Conservation (phyloP, 1,140 invertebrate species). For the Pachyrhynchus sulphureomaculatus region DNA sequence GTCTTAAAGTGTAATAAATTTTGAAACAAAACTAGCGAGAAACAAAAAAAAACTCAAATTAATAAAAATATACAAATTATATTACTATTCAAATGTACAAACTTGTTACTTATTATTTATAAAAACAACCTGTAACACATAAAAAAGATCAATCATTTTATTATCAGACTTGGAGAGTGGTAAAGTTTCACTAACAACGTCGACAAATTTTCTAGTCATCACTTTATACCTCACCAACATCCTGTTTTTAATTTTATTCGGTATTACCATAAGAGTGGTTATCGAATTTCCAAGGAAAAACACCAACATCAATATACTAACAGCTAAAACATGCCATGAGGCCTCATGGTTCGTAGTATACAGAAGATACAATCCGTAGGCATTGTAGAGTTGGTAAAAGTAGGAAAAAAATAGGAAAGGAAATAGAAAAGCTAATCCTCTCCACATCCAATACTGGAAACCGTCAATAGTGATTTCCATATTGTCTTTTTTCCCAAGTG, state of each 20-base stretch:
- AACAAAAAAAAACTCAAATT: no score
- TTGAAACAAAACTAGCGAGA: no score
- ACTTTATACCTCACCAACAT: constrained; percentile 55
- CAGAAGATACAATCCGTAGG: constrained; percentile 80
- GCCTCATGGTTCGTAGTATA: constrained; percentile 67
- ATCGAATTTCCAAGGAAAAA: constrained; percentile 89
- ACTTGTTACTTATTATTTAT: no score
- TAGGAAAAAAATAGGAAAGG: constrained; percentile 96
- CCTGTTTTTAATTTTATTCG: constrained; percentile 80
- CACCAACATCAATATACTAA: constrained; percentile 78
- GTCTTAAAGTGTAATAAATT: no score
- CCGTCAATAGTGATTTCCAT: constrained; percentile 99
- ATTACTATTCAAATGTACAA: no score
- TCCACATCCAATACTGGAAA: constrained; percentile 99
- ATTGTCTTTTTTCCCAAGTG: constrained; percentile 89
- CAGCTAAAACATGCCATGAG: constrained; percentile 87
- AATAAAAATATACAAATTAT: no score
- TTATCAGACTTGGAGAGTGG: not conserved
- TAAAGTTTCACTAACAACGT: constrained; percentile 11
- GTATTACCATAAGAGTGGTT: constrained; percentile 81
- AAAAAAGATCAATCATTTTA: not conserved
- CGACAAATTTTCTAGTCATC: constrained; percentile 12
- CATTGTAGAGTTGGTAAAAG: constrained; percentile 91
- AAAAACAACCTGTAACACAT: no score
- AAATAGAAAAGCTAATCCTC: constrained; percentile 89